These are phyloP conservation scores for Prunella himalayana DNA, from an alignment of 2,113 vertebrate species.

Conservation along the genomic window DNA sequence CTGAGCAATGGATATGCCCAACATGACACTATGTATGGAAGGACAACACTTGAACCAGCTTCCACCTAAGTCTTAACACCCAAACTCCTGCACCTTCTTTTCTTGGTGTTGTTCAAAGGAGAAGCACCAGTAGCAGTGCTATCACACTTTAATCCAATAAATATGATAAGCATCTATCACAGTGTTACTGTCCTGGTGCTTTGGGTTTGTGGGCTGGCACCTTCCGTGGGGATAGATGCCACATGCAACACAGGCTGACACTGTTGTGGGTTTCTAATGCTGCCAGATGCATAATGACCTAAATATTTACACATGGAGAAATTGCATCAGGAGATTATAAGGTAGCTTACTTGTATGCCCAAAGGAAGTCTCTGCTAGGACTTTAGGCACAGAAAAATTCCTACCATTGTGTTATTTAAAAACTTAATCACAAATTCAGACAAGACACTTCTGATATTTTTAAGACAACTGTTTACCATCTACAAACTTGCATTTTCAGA, in stretches of 20 bases:
- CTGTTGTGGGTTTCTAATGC: background rate
- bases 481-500: background rate
- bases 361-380: background rate
- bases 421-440: background rate
- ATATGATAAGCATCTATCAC: background rate
- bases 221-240: accelerated
- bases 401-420: background rate
- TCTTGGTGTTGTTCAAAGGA: no score
- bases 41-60: background rate
- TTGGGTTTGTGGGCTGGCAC: background rate
- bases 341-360: background rate
- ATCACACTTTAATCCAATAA: background rate
- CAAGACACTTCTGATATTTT: background rate
- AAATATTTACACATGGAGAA: background rate
- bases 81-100: background rate
- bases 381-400: background rate
- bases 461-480: background rate
- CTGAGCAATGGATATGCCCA: background rate
- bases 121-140: background rate
- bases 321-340: background rate
- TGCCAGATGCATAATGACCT: background rate
- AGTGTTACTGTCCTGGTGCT: background rate
- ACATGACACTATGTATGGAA: background rate
- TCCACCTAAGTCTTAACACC: background rate
- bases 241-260: background rate